phyloP scores from a whole-genome alignment of 2,797 vertebrate species.

The Calcarius lapponicus region DNA sequence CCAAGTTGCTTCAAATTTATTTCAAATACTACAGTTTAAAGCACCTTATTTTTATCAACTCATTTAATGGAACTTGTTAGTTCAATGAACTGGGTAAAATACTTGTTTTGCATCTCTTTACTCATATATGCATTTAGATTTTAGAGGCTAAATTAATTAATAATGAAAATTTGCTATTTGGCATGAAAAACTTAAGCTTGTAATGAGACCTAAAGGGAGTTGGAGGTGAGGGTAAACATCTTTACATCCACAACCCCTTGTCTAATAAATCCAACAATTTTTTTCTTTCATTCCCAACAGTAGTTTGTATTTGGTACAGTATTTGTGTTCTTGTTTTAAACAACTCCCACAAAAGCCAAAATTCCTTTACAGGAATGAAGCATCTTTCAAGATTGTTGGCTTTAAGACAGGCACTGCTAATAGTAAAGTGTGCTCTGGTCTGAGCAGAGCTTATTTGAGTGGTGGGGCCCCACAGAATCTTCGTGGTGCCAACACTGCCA shows the following conservation, averaged over 20 bases:
- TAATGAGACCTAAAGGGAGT: not conserved
- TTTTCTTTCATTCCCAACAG: not conserved
- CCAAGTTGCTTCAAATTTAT: not conserved
- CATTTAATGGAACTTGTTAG: not conserved
- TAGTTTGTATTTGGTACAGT: not conserved
- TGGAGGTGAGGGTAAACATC: not conserved
- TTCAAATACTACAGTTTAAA: not conserved
- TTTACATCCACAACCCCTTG: not conserved
- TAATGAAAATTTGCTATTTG: not conserved
- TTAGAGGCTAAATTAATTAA: not conserved
- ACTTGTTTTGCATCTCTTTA: not conserved
- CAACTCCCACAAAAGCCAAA: not conserved
- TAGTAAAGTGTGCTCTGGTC: not conserved
- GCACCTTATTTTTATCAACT: not conserved
- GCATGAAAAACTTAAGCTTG: not conserved
- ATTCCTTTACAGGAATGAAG: not conserved
- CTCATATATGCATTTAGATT: not conserved
- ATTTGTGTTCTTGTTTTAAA: not conserved
- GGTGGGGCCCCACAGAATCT: not conserved
- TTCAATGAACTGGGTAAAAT: not conserved
- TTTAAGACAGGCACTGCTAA: not conserved
- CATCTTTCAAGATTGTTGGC: not conserved
- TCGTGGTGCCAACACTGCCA: not conserved
- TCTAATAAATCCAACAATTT: not conserved
- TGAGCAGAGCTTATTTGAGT: rapidly evolving